Base-by-base conservation (phyloP, 2,113 vertebrate species). In the Gila orcuttii region DNA sequence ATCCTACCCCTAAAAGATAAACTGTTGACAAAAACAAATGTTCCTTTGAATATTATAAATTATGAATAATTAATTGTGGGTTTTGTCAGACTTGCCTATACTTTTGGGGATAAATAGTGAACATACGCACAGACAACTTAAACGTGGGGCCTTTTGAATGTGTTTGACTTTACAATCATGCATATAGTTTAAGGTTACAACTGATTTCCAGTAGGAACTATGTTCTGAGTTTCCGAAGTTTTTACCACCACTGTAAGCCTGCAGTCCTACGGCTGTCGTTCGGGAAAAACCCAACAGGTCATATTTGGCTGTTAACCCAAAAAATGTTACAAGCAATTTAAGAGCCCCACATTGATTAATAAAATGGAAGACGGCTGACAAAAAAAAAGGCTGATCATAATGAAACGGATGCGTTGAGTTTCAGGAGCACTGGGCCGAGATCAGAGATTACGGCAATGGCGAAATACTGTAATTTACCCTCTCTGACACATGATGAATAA, bases 401-500 rank as follows among this genome's bases (percentile, higher is more conserved):
- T 66, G 79, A 52, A 80, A 85, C 80, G 75, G 78, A 87, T 82
- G 75, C 60, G 50, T 68, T 85, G 57, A 39, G 87, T 71, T 66
- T 86, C 79, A 36, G 1, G 85, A 75, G 71, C 23, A 79, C 60
- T 64, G 79, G 76, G 47, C 84, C 19, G 9, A 78, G 74, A 82
- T 82, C 62, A 64, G 79, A 60, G 73, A 82, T 82, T 71, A 60
- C 82, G 57, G 73, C 84, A 6, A 39, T 59, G 84, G 87, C 71
- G 84, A 71, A 88, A 91, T 88, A 87, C 83, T 75, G 87, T 83
- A 86, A 76, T 87, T 87, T 55, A 42, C 47, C 59, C 79, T 85
- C 81, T 69, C 52, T 88, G 84, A 91, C 90, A 91, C 89, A 89
- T 91, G 89, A 92, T 89, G 91, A 92, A 93, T 91, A 90, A 57